Evolutionary conservation across 2,888 invertebrate species (phyloP), one percentile per base, ranked within the genome.

Genomic region (Aplocera efformata): DNA sequence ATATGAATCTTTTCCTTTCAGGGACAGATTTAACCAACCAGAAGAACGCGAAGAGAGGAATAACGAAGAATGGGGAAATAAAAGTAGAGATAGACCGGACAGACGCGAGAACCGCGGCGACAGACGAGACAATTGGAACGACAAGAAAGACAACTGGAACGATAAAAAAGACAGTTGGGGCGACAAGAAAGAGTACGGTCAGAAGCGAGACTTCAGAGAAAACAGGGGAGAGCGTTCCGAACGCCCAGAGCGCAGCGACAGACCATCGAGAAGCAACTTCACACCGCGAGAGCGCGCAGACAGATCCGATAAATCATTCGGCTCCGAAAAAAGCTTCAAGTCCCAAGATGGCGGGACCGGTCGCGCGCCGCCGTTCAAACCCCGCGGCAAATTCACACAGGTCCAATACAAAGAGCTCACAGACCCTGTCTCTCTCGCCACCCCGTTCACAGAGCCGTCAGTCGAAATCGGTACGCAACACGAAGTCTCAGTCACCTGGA

Each of bases 401-500:
- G 77, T 75, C 11, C 79, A 79, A 38, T 75, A 70, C 56, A 82
- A 78, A 40, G 80, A 74, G 54, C 58, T 86, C 4, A 9, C 76
- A 0, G 63, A 89, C 41, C 92, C 91, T 27, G 72, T 90, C 6
- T 53, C 90, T 0, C 45, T 89, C 0, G 83, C 89, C 6, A 82
- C 83, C 0, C 72, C 81, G 0, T 92, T 90, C 76, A 37, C 53
- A 0, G 79, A 86, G 3, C 79, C 82, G 0, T 59, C 75, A 0
- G 72, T 92, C 1, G 83, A 89, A 10, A 66, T 84, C 0, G 91
- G 90, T 8, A 75, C 79, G 0, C 89, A 85, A 34, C 90, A 91
- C 35, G 89, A 91, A 40, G 80, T 93, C 0, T 84, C 89, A 1
- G 89, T 95, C 24, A 91, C 92, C 1, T 95, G 95, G 94, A 94